These are phyloP conservation scores for Creontiades dilutus DNA, from an alignment of 2,888 invertebrate species.

Conservation along the genomic window DNA sequence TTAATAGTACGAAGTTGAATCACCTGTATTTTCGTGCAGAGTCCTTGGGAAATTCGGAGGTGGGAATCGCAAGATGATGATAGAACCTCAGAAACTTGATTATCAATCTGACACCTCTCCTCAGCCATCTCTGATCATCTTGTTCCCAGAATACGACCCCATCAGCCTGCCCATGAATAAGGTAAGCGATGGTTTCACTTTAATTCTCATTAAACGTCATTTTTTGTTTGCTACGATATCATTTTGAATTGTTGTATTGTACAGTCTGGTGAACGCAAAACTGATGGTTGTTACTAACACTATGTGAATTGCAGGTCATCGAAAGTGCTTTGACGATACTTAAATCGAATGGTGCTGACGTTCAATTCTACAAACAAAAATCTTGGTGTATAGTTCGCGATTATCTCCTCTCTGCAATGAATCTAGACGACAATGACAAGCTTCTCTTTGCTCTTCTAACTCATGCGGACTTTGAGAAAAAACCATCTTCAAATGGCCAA, in stretches of 20 bases:
- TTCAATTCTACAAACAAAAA: conserved; percentile 91
- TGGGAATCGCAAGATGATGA: conserved; percentile 98
- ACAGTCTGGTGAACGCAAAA: no score
- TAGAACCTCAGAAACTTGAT: conserved; percentile 95
- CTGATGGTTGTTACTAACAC: no score
- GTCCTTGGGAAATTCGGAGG: conserved; percentile 99
- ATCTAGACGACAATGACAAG: conserved; percentile 82
- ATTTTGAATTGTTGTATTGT: no score
- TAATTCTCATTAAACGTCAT: no score
- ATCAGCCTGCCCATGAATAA: conserved; percentile 93
- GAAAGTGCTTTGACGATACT: conserved; percentile 93
- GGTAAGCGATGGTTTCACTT: conserved; percentile 78
- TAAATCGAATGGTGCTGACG: conserved; percentile 92
- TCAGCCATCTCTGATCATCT: conserved; percentile 90
- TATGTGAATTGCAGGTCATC: conserved; percentile 81
- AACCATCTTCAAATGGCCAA: conserved; percentile 1
- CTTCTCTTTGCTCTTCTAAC: conserved; percentile 55
- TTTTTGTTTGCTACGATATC: no score
- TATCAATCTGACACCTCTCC: conserved; percentile 90
- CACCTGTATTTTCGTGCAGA: conserved; percentile 78
- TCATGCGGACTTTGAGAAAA: conserved; percentile 47
- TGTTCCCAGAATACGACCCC: conserved; percentile 90
- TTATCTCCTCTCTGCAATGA: conserved; percentile 91
- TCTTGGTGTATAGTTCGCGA: conserved; percentile 96
- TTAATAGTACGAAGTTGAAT: no score